Base-by-base conservation (phyloP, 2,797 vertebrate species). In the Anguilla pacifica region DNA sequence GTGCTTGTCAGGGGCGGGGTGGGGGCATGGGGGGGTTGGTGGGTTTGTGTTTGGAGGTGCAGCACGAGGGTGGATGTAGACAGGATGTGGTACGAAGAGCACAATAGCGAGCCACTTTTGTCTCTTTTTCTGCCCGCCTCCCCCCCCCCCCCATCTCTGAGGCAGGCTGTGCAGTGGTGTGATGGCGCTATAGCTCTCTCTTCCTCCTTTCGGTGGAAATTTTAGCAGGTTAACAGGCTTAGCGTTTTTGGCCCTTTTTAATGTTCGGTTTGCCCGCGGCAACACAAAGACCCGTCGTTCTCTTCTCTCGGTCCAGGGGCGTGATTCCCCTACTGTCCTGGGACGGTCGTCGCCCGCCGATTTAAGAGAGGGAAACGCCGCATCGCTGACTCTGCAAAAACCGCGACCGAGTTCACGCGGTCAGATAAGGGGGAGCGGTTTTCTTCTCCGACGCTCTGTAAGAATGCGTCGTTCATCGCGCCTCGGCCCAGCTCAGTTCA, bases 321-420 rank as follows among this genome's bases (percentile, higher is more conserved):
- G 13, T 86, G 28, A 51, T 88, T 86, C 79, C 79, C 28, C 83
- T 85, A 1, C 89, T 61, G 89, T 90, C 90, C 86, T n/a, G 89
- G 88, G 90, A 92, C 86, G 67, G 81, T 89, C 91, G 90, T 90
- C 90, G 91, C 74, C 86, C 9, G 49, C 49, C 9, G 49, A 89
- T 92, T 91, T 90, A 87, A 90, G 89, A 85, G 11, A 88, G 83
- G 86, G 89, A 88, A 55, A 87, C 67, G 85, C 67, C 35, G 35
- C 35, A 77, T 88, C 90, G 92, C 91, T 92, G 91, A 92, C 91
- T 59, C 84, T 88, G 91, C 91, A 90, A 70, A 90, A 88, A 35
- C 46, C 31, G 57, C 84, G 67, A 64, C 77, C 57, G 51, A 90
- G 89, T 90, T 91, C 89, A 88, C 87, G 89, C 0, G 89, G 89